Conservation (phyloP, 2,113 vertebrate species). For the cattle (Bos taurus) region ARS-UCD2.0 NC_037344.1:22118001-22118500, state of each 20-base stretch:
- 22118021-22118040: background rate
- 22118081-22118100: background rate
- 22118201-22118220: background rate
- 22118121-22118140: background rate
- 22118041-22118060: background rate
- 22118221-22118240: accelerated
- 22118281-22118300: background rate
- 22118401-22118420: background rate
- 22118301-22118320: background rate
- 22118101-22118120: background rate
- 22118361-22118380: background rate
- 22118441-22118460: background rate
- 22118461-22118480: background rate
- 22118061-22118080: background rate
- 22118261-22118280: background rate
- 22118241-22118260: background rate
- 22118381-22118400: background rate
- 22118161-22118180: background rate
- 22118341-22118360: background rate
- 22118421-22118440: background rate
- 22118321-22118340: background rate
- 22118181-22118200: background rate
- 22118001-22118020: background rate
- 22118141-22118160: background rate
- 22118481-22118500: background rate